Percentiles rank a stretch among this genome's conserved stretches.
phyloP scores from a whole-genome alignment of 35 echinoderm and acorn worm genomes.

The Hemicentrotus pulcherrimus region DNA sequence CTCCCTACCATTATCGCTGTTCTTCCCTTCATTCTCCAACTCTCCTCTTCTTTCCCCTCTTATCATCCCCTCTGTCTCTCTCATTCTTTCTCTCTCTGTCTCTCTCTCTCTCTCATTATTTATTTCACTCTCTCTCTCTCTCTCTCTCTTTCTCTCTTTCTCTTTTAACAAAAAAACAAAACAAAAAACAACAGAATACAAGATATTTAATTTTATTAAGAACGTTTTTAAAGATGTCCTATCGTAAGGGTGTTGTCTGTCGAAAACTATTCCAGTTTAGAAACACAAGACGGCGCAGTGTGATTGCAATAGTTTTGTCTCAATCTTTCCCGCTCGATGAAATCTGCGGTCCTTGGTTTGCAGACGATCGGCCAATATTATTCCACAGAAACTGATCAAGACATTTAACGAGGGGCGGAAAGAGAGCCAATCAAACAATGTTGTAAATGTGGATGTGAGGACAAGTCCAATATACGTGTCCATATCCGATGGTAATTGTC shows the following conservation, averaged over 20 bases:
- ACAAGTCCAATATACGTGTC: not conserved
- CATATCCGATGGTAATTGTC: not conserved
- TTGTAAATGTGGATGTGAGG: conserved; percentile 14
- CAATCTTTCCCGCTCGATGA: not conserved
- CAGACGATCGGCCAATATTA: not conserved
- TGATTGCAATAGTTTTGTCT: not conserved
- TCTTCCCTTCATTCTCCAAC: too few relatives aligned
- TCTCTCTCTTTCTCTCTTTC: too few relatives aligned
- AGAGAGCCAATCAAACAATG: not conserved
- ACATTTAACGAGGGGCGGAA: not conserved
- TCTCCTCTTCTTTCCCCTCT: too few relatives aligned
- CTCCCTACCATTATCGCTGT: not conserved
- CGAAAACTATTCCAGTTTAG: not conserved
- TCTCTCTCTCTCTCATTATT: too few relatives aligned
- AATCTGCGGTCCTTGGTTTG: conserved; percentile 1
- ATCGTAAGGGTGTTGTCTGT: not conserved
- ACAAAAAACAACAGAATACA: too few relatives aligned
- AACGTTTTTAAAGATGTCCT: too few relatives aligned
- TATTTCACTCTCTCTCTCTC: too few relatives aligned
- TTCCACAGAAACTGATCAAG: not conserved
- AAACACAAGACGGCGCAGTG: too few relatives aligned
- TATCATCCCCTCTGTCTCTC: too few relatives aligned
- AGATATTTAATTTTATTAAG: too few relatives aligned
- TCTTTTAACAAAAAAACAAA: too few relatives aligned
- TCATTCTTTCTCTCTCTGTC: too few relatives aligned